These are phyloP conservation scores for Meleagris gallopavo DNA, from an alignment of 2,113 vertebrate genomes.

Conservation along the genomic window DNA sequence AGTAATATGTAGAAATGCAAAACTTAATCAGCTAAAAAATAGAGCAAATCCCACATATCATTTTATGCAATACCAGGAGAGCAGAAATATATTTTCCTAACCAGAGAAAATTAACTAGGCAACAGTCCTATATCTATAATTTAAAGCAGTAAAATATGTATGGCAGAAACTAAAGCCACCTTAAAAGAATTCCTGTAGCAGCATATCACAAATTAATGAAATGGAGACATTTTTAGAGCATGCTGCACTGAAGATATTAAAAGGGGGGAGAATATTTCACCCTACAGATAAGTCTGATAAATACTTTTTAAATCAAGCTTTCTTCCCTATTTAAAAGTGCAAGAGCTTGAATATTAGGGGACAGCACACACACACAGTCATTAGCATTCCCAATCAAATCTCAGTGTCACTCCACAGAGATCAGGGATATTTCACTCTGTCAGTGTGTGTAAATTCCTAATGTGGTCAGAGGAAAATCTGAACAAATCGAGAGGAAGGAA, in stretches of 20 bases:
- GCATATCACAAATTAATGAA: slow-evolving; percentile 73
- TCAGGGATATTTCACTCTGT: neutral
- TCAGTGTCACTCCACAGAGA: neutral
- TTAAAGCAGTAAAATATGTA: slow-evolving; percentile 73
- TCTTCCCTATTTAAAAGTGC: neutral
- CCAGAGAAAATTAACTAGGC: slow-evolving; percentile 74
- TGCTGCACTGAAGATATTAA: slow-evolving; percentile 41
- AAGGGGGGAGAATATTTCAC: slow-evolving; percentile 28
- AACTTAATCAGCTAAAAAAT: slow-evolving; percentile 69
- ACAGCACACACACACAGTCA: neutral
- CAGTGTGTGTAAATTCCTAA: neutral
- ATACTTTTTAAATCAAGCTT: slow-evolving; percentile 36
- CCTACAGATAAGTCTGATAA: slow-evolving; percentile 26
- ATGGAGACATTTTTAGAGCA: slow-evolving; percentile 68
- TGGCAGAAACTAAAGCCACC: slow-evolving; percentile 69
- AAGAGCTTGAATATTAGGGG: neutral
- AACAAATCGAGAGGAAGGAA: slow-evolving; percentile 16
- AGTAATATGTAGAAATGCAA: slow-evolving; percentile 63
- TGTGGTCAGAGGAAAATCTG: slow-evolving; percentile 6
- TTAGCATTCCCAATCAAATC: slow-evolving; percentile 14
- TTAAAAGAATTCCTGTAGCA: slow-evolving; percentile 66
- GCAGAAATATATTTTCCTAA: slow-evolving; percentile 72
- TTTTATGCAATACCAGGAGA: slow-evolving; percentile 54
- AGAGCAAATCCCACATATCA: slow-evolving; percentile 63
- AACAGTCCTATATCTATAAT: slow-evolving; percentile 69